Conservation (phyloP, 2,797 vertebrate genomes). For the Sebastes iracundus region DNA sequence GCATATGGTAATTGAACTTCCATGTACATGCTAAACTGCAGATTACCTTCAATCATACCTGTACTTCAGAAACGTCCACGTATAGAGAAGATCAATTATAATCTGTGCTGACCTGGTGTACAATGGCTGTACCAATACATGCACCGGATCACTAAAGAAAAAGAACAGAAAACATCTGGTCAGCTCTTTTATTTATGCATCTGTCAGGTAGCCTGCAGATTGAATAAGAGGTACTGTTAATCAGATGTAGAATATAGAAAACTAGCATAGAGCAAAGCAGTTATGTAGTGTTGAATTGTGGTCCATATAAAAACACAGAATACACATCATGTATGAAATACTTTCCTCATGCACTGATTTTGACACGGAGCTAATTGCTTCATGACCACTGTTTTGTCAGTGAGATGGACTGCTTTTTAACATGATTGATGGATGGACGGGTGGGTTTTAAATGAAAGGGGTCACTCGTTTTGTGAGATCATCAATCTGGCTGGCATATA, state of each 20-base stretch:
- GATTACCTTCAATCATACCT: conserved; percentile 1
- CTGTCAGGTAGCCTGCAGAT: neutral
- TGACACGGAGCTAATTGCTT: neutral
- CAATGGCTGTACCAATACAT: neutral
- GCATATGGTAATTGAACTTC: conserved; percentile 24
- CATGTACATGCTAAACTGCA: conserved; percentile 18
- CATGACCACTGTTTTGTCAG: neutral
- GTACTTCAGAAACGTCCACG: neutral
- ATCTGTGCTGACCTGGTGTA: neutral
- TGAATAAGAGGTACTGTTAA: neutral
- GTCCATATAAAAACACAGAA: neutral
- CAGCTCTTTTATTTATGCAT: neutral
- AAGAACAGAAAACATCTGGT: neutral
- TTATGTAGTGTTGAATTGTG: neutral
- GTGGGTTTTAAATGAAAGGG: neutral
- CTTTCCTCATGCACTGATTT: neutral
- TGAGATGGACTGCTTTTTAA: neutral
- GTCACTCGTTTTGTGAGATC: neutral
- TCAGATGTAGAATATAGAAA: neutral
- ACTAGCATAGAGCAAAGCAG: neutral
- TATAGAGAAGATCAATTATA: neutral
- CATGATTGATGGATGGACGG: neutral
- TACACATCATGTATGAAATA: neutral
- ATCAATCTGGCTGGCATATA: conserved; percentile 7
- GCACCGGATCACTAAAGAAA: neutral